Base-by-base conservation (phyloP, 2,113 vertebrate species). In the Silurus glanis region DNA sequence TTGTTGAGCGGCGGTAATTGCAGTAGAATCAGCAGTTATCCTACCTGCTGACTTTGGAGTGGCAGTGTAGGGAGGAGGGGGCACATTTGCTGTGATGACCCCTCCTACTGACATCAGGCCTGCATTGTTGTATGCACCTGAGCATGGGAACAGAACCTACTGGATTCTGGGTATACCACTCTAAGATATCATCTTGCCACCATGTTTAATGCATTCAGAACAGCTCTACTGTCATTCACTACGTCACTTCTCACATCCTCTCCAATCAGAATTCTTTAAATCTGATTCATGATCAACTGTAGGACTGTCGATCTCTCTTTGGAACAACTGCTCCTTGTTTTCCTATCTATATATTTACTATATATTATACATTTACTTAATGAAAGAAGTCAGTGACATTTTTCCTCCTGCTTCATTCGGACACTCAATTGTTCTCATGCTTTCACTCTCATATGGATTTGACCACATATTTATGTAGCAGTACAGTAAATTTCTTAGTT, bases 101-200 rank as follows among this genome's bases (percentile, higher is more conserved):
- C 94, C 97, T 92, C 97, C 96, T 92, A 97, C 86, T 79, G 97
- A 96, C 92, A 98, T 97, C 94, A 98, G 95, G 90, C 97, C 96
- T 90, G 97, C 96, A 91, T 97, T 99, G 95, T 98, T 98, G 91
- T 97, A 99, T 89, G 96, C 97, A 97, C 98, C 98, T 99, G 92
- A 92, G 92, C 92, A 93, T 67, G 85, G 87, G 64, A 80, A 83
- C 67, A 85, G 59, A 85, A 85, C 80, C 76, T 86, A 85, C 67
- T 87, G 37, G 55, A 58, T 86, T 67, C 49, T 55, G 28, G 58
- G 49, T 84, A 72, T 61, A 71, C 61, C 12, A 74, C 61, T 83
- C 69, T 25, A 88, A 83, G 8, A 82, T 21, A 66, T 75, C 61
- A 56, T 74, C 47, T 55, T 47, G 37, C 59, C 76, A 86, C 66